These are phyloP conservation scores for Labeo catla DNA, from an alignment of 2,113 vertebrate genomes.

Conservation along the genomic window DNA sequence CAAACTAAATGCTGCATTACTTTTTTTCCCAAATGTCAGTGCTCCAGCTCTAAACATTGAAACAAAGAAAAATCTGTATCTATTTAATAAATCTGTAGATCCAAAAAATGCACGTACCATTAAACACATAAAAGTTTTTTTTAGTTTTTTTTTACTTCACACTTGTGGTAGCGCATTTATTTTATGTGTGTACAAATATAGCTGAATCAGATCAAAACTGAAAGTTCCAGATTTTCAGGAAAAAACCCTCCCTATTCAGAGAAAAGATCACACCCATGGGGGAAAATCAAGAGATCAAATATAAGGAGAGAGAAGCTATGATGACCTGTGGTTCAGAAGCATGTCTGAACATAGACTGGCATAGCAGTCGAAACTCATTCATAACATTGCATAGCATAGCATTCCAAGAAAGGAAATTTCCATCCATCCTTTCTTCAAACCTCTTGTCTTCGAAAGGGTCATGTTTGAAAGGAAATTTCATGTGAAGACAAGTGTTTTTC, in stretches of 20 bases:
- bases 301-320: not conserved
- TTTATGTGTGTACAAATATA: not conserved
- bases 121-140: too few species aligned
- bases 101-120: too few species aligned
- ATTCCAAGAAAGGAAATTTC: not conserved
- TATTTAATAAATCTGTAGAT: not conserved
- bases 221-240: not conserved
- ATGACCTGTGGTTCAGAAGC: not conserved
- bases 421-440: not conserved
- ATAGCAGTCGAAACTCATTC: not conserved
- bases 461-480: not conserved
- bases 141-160: not conserved
- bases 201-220: not conserved
- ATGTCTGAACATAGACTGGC: not conserved
- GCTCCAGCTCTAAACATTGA: not conserved
- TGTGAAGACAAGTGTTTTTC: not conserved
- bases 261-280: too few species aligned
- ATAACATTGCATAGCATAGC: not conserved
- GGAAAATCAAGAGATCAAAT: not conserved
- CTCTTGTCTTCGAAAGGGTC: not conserved
- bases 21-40: not conserved
- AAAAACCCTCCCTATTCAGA: not conserved
- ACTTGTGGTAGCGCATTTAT: not conserved
- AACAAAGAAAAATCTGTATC: not conserved
- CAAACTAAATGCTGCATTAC: too few species aligned